Evolutionary conservation across 2,888 invertebrate genomes (phyloP).

Genomic region (Chrysodeixis includens): DNA sequence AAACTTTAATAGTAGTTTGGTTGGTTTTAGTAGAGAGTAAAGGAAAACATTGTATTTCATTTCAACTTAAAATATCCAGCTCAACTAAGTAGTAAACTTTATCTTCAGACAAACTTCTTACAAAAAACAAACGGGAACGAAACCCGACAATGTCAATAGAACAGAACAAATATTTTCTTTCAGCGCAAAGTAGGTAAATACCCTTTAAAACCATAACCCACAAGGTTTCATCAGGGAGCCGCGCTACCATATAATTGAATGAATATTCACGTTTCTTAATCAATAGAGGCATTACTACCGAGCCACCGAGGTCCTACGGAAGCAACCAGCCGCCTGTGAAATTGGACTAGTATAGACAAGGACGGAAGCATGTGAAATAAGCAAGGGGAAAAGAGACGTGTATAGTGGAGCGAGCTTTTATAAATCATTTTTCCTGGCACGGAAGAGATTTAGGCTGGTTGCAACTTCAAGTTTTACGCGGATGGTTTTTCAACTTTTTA

Average conservation of each 20-base stretch:
- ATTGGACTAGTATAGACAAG: conserved; percentile 82
- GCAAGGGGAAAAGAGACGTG: conserved; percentile 66
- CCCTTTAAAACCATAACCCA: conserved; percentile 68
- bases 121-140: conserved; percentile 35
- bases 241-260: conserved; percentile 85
- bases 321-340: conserved; percentile 86
- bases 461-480: conserved; percentile 50
- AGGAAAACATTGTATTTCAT: too few species aligned
- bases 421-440: conserved; percentile 88
- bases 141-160: conserved; percentile 38
- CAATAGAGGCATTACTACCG: conserved; percentile 85
- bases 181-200: conserved; percentile 55
- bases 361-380: conserved; percentile 60
- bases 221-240: conserved; percentile 79
- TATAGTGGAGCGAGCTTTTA: conserved; percentile 77
- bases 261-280: conserved; percentile 88
- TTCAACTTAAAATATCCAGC: background rate
- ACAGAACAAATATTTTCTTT: conserved; percentile 49
- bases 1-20: too few species aligned
- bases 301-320: conserved; percentile 79
- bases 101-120: conserved; percentile 23
- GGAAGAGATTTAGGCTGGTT: conserved; percentile 75
- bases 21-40: too few species aligned
- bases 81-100: background rate
- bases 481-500: background rate